Percentiles rank a stretch among this genome's conserved stretches.
phyloP scores from a whole-genome alignment of 1,140 invertebrate species.

The Pogonomyrmex californicus region DNA sequence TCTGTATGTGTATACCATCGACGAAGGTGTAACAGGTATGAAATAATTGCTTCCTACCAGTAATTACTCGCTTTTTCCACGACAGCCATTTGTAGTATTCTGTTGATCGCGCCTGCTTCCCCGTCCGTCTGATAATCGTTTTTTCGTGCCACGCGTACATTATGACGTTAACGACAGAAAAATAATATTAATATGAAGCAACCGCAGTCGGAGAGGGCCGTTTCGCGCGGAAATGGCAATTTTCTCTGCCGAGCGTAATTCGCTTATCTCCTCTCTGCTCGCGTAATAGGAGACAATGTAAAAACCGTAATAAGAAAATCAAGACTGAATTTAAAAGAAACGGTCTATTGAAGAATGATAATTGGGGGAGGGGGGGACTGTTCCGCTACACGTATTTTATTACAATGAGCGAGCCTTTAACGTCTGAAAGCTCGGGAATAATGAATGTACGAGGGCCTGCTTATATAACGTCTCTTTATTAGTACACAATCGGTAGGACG shows the following conservation, averaged over 20 bases:
- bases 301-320: constrained; percentile 25
- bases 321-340: constrained; percentile 12
- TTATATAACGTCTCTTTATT: background rate
- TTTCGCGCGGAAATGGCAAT: constrained; percentile 32
- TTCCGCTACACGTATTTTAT: background rate
- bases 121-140: constrained; percentile 55
- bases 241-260: constrained; percentile 29
- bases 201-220: constrained; percentile 15
- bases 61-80: constrained; percentile 62
- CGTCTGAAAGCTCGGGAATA: background rate
- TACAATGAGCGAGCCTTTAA: too few relatives aligned
- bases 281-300: background rate
- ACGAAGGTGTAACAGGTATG: constrained; percentile 26
- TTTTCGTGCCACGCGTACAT: constrained; percentile 48
- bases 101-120: constrained; percentile 42
- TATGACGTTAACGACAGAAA: constrained; percentile 47
- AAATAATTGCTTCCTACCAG: constrained; percentile 52
- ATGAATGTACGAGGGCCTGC: background rate
- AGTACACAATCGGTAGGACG: background rate
- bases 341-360: constrained; percentile 9
- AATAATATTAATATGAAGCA: constrained; percentile 63
- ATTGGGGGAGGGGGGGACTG: background rate
- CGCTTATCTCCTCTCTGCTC: constrained; percentile 11
- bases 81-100: constrained; percentile 44
- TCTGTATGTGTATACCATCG: constrained; percentile 25